Percentiles rank a stretch among this genome's conserved stretches.
Evolutionary conservation across 2,797 vertebrate species (phyloP).

Genomic region (Eremophila alpestris): DNA sequence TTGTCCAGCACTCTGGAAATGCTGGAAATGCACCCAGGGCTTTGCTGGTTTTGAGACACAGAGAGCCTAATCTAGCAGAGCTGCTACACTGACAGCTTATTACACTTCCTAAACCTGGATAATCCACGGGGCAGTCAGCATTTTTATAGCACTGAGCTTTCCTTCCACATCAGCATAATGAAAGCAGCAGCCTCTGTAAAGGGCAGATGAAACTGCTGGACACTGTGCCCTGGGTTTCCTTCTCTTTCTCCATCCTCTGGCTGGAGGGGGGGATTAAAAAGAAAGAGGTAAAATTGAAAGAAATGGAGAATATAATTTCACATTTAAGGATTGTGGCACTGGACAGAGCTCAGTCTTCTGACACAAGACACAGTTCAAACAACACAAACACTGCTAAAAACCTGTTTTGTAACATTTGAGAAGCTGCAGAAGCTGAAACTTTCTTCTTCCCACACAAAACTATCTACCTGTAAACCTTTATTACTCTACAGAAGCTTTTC

Average conservation of each 20-base stretch:
- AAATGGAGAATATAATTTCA: not conserved
- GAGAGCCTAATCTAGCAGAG: not conserved
- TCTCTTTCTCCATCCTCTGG: not conserved
- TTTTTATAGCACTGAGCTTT: constrained; percentile 39
- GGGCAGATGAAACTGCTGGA: not conserved
- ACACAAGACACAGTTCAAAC: not conserved
- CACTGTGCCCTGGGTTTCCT: not conserved
- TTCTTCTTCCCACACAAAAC: not conserved
- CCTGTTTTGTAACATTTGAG: no score
- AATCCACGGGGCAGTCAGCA: not conserved
- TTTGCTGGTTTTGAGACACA: not conserved
- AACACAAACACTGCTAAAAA: not conserved
- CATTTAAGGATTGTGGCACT: not conserved
- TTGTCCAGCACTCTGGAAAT: not conserved
- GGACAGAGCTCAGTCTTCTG: not conserved
- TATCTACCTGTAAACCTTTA: not conserved
- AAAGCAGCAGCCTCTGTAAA: not conserved
- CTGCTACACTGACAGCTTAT: not conserved
- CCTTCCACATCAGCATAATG: not conserved
- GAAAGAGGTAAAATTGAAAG: not conserved
- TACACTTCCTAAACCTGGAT: constrained; percentile 42
- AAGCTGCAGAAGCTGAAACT: not conserved
- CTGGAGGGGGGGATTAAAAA: not conserved
- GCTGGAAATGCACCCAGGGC: not conserved
- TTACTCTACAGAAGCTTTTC: not conserved